Evolutionary conservation across 2,797 vertebrate genomes (phyloP).

Genomic region (Pelodytes ibericus): DNA sequence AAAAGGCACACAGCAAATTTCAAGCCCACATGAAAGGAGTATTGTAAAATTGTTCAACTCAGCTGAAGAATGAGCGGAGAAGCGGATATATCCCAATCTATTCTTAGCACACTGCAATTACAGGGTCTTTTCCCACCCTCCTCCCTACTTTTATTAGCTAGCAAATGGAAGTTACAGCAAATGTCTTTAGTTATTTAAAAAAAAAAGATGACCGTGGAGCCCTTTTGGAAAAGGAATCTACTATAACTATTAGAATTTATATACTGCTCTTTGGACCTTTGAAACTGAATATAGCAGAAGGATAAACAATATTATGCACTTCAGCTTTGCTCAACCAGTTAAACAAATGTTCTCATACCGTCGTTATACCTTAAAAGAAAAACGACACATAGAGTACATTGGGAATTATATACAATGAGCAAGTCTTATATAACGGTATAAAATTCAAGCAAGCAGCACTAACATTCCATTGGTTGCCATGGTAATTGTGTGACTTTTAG

Average conservation of each 20-base stretch:
- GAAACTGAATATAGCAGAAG: too few relatives aligned
- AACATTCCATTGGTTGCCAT: too few relatives aligned
- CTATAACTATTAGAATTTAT: neutral
- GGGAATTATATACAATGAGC: too few relatives aligned
- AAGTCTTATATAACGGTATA: too few relatives aligned
- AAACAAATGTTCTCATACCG: too few relatives aligned
- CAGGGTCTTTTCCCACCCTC: conserved; percentile 16
- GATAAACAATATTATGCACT: too few relatives aligned
- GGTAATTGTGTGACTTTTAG: too few relatives aligned
- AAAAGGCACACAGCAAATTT: conserved; percentile 5
- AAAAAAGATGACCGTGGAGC: neutral
- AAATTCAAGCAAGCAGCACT: too few relatives aligned
- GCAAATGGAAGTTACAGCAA: conserved; percentile 14
- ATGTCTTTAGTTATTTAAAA: conserved; percentile 14
- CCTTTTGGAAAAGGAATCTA: neutral
- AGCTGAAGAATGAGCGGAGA: conserved; percentile 12
- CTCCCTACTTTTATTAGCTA: conserved; percentile 10
- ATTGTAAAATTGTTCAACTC: conserved; percentile 24
- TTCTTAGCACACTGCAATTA: conserved; percentile 29
- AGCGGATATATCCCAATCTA: conserved; percentile 15
- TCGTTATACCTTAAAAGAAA: too few relatives aligned
- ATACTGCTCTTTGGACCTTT: too few relatives aligned
- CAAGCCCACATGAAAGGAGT: conserved; percentile 22
- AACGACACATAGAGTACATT: too few relatives aligned
- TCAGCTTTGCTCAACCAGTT: too few relatives aligned